A percentile compares a stretch with the other conserved stretches of the same genome.
These are phyloP conservation scores for Amphipyra tragopoginis DNA, from an alignment of 2,888 invertebrate genomes.

Conservation along the genomic window DNA sequence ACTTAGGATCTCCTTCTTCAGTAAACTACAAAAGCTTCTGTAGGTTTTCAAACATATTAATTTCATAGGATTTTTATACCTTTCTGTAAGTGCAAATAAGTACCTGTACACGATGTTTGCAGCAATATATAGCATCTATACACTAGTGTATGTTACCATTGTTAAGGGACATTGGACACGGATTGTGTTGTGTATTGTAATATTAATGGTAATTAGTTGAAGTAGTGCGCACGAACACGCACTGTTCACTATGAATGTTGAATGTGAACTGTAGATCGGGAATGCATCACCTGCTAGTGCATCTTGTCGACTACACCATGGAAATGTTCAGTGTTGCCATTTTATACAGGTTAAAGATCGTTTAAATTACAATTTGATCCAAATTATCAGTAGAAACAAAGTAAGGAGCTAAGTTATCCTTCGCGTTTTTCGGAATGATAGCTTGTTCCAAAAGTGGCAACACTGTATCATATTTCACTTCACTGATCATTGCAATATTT, in stretches of 20 bases:
- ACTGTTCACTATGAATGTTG: conserved; percentile 74
- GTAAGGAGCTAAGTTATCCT: too few species aligned
- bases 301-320: conserved; percentile 61
- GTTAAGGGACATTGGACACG: conserved; percentile 27
- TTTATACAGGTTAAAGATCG: conserved; percentile 6
- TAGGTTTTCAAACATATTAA: conserved; percentile 11
- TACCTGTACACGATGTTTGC: conserved; percentile 13
- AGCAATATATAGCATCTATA: conserved; percentile 20
- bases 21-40: conserved; percentile 11
- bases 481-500: conserved; percentile 43
- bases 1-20: conserved; percentile 10
- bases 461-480: conserved; percentile 34
- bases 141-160: conserved; percentile 10
- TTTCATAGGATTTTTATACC: conserved; percentile 10
- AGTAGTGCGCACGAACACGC: conserved; percentile 69
- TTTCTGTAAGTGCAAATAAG: conserved; percentile 3
- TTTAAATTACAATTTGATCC: not conserved
- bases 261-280: conserved; percentile 86
- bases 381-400: not conserved
- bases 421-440: too few species aligned
- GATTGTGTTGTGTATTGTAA: conserved; percentile 32
- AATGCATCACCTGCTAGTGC: conserved; percentile 76
- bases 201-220: conserved; percentile 47
- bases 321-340: conserved; percentile 33
- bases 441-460: conserved; percentile 9